Evolutionary conservation across 2,113 vertebrate genomes (phyloP).

Genomic region (Poeciliopsis retropinna): DNA sequence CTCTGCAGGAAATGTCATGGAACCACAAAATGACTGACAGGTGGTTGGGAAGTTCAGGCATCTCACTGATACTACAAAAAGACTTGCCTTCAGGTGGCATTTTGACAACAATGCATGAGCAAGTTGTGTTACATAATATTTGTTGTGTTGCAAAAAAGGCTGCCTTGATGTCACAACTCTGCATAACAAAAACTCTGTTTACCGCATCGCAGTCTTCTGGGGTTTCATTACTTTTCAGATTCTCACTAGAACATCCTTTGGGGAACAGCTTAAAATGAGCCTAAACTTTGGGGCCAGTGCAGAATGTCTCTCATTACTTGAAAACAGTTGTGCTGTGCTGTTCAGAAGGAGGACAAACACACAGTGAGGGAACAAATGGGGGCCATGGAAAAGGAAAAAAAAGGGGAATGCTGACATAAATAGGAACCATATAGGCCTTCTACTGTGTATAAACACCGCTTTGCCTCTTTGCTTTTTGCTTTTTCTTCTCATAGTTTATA

Average conservation of each 20-base stretch:
- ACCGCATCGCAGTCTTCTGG: constrained; percentile 32
- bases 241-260: constrained; percentile 58
- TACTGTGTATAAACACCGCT: constrained; percentile 45
- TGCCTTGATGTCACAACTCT: constrained; percentile 49
- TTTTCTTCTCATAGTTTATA: constrained; percentile 35
- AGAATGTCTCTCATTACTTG: constrained; percentile 57
- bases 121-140: constrained; percentile 35
- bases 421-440: constrained; percentile 28
- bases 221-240: constrained; percentile 44
- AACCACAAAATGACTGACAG: constrained; percentile 22
- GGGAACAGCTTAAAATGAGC: constrained; percentile 40
- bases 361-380: constrained; percentile 56
- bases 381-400: constrained; percentile 57
- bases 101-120: constrained; percentile 42
- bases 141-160: constrained; percentile 27
- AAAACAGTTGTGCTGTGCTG: constrained; percentile 40
- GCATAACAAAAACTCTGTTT: constrained; percentile 22
- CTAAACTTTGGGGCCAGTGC: constrained; percentile 45
- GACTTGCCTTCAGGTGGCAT: constrained; percentile 40
- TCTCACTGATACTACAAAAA: constrained; percentile 38
- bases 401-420: constrained; percentile 52
- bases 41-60: constrained; percentile 17
- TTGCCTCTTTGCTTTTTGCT: constrained; percentile 8
- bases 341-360: constrained; percentile 58
- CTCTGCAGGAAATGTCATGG: constrained; percentile 22